Conservation (phyloP, 2,113 vertebrate species). For the Oryzias melastigma region DNA sequence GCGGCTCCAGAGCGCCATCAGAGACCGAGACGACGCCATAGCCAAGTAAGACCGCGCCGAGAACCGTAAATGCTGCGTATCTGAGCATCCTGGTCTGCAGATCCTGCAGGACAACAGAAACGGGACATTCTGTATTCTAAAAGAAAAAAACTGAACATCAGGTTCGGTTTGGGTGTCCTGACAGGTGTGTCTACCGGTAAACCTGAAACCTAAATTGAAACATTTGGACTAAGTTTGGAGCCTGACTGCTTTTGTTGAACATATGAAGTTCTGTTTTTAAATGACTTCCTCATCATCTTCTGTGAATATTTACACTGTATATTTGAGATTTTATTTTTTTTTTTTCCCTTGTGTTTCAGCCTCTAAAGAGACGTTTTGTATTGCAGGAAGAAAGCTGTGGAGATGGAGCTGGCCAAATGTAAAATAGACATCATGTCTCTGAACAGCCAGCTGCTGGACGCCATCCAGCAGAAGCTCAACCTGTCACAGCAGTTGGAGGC, state of each 20-base stretch:
- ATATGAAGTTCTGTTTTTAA: too few relatives aligned
- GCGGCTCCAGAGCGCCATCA: constrained; percentile 91
- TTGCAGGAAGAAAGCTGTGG: constrained; percentile 92
- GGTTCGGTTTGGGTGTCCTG: too few relatives aligned
- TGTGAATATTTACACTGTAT: background rate
- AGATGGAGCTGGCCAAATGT: constrained; percentile 95
- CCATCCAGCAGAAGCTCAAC: constrained; percentile 98
- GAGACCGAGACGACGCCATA: constrained; percentile 94
- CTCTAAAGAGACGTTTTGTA: background rate
- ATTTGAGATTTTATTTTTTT: background rate
- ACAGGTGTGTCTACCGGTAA: too few relatives aligned
- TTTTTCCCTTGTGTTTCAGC: background rate
- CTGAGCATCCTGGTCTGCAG: too few relatives aligned
- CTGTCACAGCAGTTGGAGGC: constrained; percentile 99
- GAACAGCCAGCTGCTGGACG: constrained; percentile 94
- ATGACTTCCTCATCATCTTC: background rate
- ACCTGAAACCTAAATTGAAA: too few relatives aligned
- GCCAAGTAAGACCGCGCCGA: constrained; percentile 82
- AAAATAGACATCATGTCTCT: constrained; percentile 98
- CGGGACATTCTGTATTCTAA: too few relatives aligned
- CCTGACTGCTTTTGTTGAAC: too few relatives aligned
- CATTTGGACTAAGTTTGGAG: too few relatives aligned
- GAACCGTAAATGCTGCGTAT: too few relatives aligned
- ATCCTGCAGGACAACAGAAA: too few relatives aligned
- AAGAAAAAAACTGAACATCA: too few relatives aligned